Evolutionary conservation across 1,140 invertebrate genomes (phyloP).

Genomic region (Lepidurus apus): DNA sequence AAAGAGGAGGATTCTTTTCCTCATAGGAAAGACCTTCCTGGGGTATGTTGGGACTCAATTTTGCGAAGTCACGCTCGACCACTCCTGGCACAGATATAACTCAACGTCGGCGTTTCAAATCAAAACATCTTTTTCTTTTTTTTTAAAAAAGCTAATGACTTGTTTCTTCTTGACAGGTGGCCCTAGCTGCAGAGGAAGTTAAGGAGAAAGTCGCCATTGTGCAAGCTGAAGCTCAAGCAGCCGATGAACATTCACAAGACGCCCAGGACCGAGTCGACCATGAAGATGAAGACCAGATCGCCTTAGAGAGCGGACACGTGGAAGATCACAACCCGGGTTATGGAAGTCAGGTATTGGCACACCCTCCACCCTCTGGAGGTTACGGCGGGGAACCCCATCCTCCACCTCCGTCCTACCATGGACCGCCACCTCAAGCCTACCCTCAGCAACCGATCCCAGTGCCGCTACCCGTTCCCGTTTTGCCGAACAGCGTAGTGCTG

Average conservation of each 20-base stretch:
- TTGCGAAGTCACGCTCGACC: slow-evolving; percentile 25
- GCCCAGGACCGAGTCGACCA: slow-evolving; percentile 35
- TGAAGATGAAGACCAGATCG: slow-evolving; percentile 37
- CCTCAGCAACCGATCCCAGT: slow-evolving; percentile 38
- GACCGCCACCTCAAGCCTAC: neutral
- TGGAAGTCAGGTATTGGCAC: slow-evolving; percentile 8
- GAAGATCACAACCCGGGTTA: slow-evolving; percentile 27
- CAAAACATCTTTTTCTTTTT: neutral
- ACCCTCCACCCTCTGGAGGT: slow-evolving; percentile 8
- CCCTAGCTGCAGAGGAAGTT: slow-evolving; percentile 27
- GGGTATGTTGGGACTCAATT: slow-evolving; percentile 23
- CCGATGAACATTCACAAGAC: slow-evolving; percentile 34
- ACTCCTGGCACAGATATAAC: slow-evolving; percentile 28
- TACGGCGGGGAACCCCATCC: neutral
- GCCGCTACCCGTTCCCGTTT: slow-evolving; percentile 39
- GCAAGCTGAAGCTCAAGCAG: slow-evolving; percentile 28
- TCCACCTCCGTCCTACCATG: slow-evolving; percentile 29
- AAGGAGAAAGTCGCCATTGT: slow-evolving; percentile 28
- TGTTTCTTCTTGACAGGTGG: slow-evolving; percentile 11
- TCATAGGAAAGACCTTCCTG: neutral
- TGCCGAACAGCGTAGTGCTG: slow-evolving; percentile 38
- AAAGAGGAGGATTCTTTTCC: slow-evolving; percentile 22
- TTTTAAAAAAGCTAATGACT: neutral
- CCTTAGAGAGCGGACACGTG: slow-evolving; percentile 34
- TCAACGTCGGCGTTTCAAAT: slow-evolving; percentile 10